Evolutionary conservation across 2,888 invertebrate species (phyloP).

Genomic region (Phrixothrix hirtus): DNA sequence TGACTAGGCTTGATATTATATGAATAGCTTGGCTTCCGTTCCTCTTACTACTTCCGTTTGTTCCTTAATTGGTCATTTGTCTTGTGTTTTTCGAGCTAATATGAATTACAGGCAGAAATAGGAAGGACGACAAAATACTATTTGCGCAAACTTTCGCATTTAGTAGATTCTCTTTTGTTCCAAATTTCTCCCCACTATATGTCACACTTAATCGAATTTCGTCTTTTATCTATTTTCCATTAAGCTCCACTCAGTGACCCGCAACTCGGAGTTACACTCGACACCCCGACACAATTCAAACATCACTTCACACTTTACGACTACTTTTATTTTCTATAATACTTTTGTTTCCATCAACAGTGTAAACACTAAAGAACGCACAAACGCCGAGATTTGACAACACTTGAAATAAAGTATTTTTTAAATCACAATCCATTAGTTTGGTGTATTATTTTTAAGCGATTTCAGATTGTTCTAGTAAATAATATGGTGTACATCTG

Average conservation of each 20-base stretch:
- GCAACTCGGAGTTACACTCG: conserved; percentile 20
- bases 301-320: conserved; percentile 24
- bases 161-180: conserved; percentile 17
- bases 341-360: conserved; percentile 15
- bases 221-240: conserved; percentile 39
- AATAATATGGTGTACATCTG: no score
- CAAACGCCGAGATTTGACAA: conserved; percentile 10
- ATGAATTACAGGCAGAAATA: conserved; percentile 15
- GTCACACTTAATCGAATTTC: conserved; percentile 39
- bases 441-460: no score
- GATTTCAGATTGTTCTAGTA: no score
- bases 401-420: conserved; percentile 3
- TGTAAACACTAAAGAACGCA: conserved; percentile 12
- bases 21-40: conserved; percentile 41
- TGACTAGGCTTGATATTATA: conserved; percentile 41
- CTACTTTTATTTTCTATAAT: conserved; percentile 15
- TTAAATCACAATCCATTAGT: no score
- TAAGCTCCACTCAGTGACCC: conserved; percentile 24
- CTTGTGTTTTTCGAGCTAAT: conserved; percentile 35
- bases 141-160: conserved; percentile 28
- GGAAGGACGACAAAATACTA: conserved; percentile 24
- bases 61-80: conserved; percentile 54
- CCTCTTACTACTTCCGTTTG: conserved; percentile 46
- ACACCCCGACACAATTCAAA: conserved; percentile 23
- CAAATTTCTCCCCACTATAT: conserved; percentile 29